A percentile compares a stretch with the other conserved stretches of the same genome.
These are phyloP conservation scores for Nomada fabriciana DNA, from an alignment of 2,888 invertebrate species.

Conservation along the genomic window DNA sequence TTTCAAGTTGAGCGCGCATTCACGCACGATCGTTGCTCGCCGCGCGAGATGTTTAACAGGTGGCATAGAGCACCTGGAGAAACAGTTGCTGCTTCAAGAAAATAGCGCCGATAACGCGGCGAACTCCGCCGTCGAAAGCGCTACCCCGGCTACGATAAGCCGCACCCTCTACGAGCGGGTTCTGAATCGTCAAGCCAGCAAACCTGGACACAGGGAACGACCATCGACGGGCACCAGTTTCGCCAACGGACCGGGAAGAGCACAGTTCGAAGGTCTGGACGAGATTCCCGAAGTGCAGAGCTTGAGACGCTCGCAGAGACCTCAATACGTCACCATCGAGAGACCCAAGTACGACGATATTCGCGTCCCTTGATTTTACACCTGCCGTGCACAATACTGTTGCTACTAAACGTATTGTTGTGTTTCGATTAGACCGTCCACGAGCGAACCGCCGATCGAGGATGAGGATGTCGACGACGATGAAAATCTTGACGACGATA, in stretches of 20 bases:
- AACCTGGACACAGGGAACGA: constrained; percentile 55
- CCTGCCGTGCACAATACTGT: background rate
- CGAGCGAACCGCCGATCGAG: constrained; percentile 68
- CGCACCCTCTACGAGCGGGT: constrained; percentile 92
- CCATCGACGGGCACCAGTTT: constrained; percentile 77
- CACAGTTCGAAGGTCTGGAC: constrained; percentile 85
- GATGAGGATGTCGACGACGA: constrained; percentile 75
- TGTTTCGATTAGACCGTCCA: constrained; percentile 64
- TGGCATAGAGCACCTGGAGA: constrained; percentile 94
- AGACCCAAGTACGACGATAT: constrained; percentile 86
- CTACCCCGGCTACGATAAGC: constrained; percentile 89
- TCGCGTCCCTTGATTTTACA: background rate
- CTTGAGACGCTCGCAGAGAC: constrained; percentile 85
- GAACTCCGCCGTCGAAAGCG: constrained; percentile 74
- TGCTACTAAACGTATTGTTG: background rate
- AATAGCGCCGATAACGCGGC: constrained; percentile 82
- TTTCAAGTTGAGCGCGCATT: background rate
- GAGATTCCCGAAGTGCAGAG: constrained; percentile 81
- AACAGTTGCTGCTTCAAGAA: constrained; percentile 88
- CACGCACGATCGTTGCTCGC: background rate
- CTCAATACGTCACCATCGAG: constrained; percentile 90
- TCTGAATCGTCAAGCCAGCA: constrained; percentile 84
- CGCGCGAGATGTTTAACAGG: constrained; percentile 84
- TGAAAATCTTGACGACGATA: constrained; percentile 80
- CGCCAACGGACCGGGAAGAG: constrained; percentile 86